Evolutionary conservation across 2,888 invertebrate species (phyloP).

Genomic region (Torymus texanus): DNA sequence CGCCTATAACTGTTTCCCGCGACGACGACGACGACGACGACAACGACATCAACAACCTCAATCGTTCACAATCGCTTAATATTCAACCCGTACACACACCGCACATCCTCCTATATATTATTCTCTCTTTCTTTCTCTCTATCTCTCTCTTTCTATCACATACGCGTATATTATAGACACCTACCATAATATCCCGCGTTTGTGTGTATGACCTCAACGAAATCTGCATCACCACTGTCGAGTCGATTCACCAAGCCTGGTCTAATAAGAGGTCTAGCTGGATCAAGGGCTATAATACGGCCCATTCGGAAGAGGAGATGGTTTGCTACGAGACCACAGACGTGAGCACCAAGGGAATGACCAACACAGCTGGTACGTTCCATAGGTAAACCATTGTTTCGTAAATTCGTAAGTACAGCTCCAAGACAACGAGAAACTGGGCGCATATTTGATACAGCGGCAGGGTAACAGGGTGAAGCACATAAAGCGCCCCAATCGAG

Average conservation of each 20-base stretch:
- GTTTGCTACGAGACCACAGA: constrained; percentile 86
- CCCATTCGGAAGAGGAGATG: constrained; percentile 84
- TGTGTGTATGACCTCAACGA: constrained; percentile 87
- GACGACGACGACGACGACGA: too few relatives aligned
- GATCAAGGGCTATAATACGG: constrained; percentile 85
- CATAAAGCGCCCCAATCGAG: constrained; percentile 86
- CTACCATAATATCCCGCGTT: constrained; percentile 86
- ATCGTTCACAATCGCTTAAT: too few relatives aligned
- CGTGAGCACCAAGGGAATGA: constrained; percentile 85
- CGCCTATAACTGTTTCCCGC: too few relatives aligned
- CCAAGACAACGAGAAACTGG: constrained; percentile 84
- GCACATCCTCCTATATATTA: too few relatives aligned
- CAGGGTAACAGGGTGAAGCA: constrained; percentile 84
- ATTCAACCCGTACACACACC: too few relatives aligned
- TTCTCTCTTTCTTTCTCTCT: too few relatives aligned
- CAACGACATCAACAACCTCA: too few relatives aligned
- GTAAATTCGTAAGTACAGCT: constrained; percentile 79
- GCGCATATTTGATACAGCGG: constrained; percentile 85
- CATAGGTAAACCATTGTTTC: constrained; percentile 81
- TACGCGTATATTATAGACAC: neutral
- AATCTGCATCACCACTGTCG: constrained; percentile 85
- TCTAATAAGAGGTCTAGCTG: constrained; percentile 84
- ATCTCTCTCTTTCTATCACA: too few relatives aligned
- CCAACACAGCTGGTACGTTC: constrained; percentile 85
- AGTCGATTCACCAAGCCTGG: constrained; percentile 80